Evolutionary conservation across 2,888 invertebrate species (phyloP).

Genomic region (Lepidochrysops patricia): DNA sequence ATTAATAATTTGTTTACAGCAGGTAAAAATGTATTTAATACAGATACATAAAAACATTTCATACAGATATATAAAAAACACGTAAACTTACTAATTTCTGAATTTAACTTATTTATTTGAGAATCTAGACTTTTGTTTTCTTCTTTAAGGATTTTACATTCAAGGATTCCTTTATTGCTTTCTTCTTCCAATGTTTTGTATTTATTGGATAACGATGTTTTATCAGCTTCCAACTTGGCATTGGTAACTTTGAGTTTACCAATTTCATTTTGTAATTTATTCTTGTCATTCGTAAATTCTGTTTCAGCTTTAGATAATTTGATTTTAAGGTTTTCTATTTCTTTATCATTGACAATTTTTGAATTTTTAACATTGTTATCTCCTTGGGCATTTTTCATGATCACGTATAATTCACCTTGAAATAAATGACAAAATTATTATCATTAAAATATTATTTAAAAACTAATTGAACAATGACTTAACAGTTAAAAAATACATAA

Average conservation of each 20-base stretch:
- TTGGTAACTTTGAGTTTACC: slow-evolving; percentile 69
- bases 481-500: not conserved
- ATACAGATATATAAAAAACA: not conserved
- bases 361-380: slow-evolving; percentile 65
- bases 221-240: slow-evolving; percentile 58
- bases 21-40: slow-evolving; percentile 3
- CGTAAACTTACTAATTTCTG: slow-evolving; percentile 73
- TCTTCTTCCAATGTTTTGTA: slow-evolving; percentile 50
- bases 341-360: slow-evolving; percentile 62
- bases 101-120: slow-evolving; percentile 73
- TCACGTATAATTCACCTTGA: slow-evolving; percentile 74
- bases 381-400: slow-evolving; percentile 76
- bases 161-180: slow-evolving; percentile 50
- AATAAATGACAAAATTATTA: slow-evolving; percentile 13
- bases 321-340: slow-evolving; percentile 69
- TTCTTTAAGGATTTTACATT: slow-evolving; percentile 74
- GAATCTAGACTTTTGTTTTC: slow-evolving; percentile 78
- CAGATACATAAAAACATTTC: slow-evolving; percentile 19
- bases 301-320: slow-evolving; percentile 66
- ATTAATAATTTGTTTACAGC: not conserved
- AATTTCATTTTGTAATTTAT: slow-evolving; percentile 63
- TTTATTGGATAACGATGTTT: slow-evolving; percentile 47
- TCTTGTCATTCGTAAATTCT: slow-evolving; percentile 70
- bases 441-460: not conserved
- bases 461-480: no score